Evolutionary conservation across 2,113 vertebrate genomes (phyloP), one percentile per base, ranked within the genome.

Genomic region (Zosterops borbonicus): DNA sequence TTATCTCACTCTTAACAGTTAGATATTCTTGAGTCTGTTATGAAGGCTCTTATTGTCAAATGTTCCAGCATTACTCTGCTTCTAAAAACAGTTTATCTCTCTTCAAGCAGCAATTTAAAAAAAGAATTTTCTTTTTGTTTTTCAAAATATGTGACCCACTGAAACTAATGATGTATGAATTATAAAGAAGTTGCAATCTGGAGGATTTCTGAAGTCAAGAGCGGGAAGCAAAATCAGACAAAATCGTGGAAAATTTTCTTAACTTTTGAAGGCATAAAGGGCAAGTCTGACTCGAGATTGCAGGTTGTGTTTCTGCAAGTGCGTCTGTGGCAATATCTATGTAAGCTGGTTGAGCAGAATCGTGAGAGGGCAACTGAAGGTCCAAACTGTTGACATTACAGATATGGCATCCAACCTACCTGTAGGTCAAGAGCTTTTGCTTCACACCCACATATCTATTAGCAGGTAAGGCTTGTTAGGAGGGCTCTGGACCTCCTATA

Each of bases 341-440:
- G 11, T 13, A 18, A 60, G 7, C 14, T 46, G 68, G 41, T 33
- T 28, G 46, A 41, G 52, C 12, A 79, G 62, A 80, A 71, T n/a
- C 1, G 1, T 37, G 29, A 29, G 35, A 58, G 27, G 12, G 24
- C 28, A 77, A 14, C 11, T 39, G 28, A 53, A 82, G 9, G 33
- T 35, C 37, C 58, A 68, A 85, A 53, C 14, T 12, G 3, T 15
- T 65, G 56, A 3, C n/a, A 46, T 3, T 60, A 11, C 41, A 86
- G 33, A 29, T 11, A 21, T 3, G 14, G n/a, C 37, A 39, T 62
- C 37, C 27, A 81, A 7, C 14, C 16, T 69, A 55, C 0, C 0
- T 9, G 11, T 65, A 17, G 18, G 24, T n/a, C 46, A 79, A 83
- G 27, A 52, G n/a, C 14, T 71, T 80, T 76, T 70, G 22, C 46